Evolutionary conservation across 2,797 vertebrate genomes (phyloP).

Genomic region (Sternotherus odoratus): DNA sequence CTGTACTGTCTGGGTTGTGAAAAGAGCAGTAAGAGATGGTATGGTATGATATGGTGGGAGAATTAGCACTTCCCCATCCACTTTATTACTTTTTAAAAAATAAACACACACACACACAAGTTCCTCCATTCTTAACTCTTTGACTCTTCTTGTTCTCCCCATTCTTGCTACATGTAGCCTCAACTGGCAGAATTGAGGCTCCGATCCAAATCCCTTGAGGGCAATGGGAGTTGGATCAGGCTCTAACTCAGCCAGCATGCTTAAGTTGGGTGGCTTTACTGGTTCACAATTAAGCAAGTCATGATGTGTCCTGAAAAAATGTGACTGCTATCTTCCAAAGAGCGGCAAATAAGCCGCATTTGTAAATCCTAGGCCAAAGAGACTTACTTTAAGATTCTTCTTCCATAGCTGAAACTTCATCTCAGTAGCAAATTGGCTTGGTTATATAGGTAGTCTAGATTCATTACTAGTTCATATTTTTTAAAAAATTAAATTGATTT

Average conservation of each 20-base stretch:
- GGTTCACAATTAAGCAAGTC: background rate
- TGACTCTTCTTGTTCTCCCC: background rate
- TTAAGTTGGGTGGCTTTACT: background rate
- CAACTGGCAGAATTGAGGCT: background rate
- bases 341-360: background rate
- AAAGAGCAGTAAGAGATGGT: background rate
- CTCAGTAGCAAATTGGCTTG: background rate
- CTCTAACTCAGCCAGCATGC: background rate
- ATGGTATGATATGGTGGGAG: background rate
- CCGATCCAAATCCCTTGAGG: background rate
- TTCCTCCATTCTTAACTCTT: background rate
- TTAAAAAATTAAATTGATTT: background rate
- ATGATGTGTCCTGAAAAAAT: background rate
- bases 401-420: background rate
- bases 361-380: background rate
- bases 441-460: background rate
- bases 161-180: background rate
- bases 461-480: background rate
- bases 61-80: background rate
- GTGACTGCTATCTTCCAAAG: background rate
- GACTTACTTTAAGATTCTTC: background rate
- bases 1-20: conserved; percentile 13
- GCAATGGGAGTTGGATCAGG: background rate
- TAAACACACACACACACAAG: too few species aligned
- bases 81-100: background rate